Evolutionary conservation across 2,888 invertebrate species (phyloP).

Genomic region (Dryococelus australis): DNA sequence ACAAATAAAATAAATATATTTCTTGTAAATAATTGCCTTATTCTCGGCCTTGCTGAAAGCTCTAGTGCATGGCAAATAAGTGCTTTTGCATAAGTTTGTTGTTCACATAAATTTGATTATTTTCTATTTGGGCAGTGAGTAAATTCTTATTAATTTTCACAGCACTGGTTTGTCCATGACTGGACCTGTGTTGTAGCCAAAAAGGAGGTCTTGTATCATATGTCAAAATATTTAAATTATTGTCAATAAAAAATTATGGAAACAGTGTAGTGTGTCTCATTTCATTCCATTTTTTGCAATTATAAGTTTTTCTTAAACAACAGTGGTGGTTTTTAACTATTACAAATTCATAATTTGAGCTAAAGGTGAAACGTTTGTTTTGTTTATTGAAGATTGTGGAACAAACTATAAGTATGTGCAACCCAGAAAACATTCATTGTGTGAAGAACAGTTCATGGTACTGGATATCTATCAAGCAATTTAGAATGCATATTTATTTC

Average conservation of each 20-base stretch:
- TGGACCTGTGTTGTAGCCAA: background rate
- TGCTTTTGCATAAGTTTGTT: background rate
- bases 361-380: too few species aligned
- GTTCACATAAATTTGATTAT: background rate
- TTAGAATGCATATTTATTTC: too few species aligned
- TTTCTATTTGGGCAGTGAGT: background rate
- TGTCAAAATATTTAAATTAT: conserved; percentile 39
- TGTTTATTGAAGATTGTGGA: too few species aligned
- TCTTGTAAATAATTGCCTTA: conserved; percentile 9
- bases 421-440: too few species aligned
- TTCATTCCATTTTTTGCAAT: background rate
- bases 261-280: background rate
- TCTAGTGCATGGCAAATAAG: background rate
- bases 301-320: too few species aligned
- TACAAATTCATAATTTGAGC: too few species aligned
- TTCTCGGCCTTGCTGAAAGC: conserved; percentile 10
- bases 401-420: too few species aligned
- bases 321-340: too few species aligned
- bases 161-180: background rate
- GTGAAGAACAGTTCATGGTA: too few species aligned
- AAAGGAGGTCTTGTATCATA: conserved; percentile 22
- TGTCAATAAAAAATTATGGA: conserved; percentile 40
- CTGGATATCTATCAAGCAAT: too few species aligned
- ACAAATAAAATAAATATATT: conserved; percentile 10
- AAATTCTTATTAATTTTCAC: background rate